A percentile compares a stretch with the other conserved stretches of the same genome.
These are phyloP conservation scores for Pterophyllum scalare DNA, from an alignment of 2,113 vertebrate genomes.

Conservation along the genomic window DNA sequence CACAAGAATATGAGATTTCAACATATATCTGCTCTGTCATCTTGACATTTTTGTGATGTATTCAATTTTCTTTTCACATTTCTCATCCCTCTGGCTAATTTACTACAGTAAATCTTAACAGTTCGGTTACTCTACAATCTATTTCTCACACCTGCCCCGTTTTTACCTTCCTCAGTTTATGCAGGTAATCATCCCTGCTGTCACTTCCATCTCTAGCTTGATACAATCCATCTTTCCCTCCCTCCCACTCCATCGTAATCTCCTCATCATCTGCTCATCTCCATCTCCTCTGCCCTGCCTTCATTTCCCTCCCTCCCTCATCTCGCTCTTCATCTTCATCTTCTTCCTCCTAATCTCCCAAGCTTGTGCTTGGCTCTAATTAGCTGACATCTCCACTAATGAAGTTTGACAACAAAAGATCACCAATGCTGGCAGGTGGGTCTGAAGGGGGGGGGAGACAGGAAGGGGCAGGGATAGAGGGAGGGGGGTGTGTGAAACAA, in stretches of 20 bases:
- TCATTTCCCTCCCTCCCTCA: conserved; percentile 12
- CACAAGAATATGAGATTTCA: background rate
- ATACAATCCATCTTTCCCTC: conserved; percentile 53
- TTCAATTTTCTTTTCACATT: conserved; percentile 3
- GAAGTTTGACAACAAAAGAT: conserved; percentile 78
- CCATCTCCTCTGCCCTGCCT: conserved; percentile 38
- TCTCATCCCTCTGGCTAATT: background rate
- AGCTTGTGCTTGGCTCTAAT: conserved; percentile 55
- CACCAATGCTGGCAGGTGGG: conserved; percentile 65
- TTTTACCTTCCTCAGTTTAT: conserved; percentile 14
- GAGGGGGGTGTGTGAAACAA: background rate
- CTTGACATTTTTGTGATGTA: background rate
- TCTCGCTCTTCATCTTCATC: conserved; percentile 58
- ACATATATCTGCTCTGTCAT: background rate
- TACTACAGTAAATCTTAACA: conserved; percentile 12
- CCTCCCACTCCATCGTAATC: conserved; percentile 65
- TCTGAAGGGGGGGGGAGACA: conserved; percentile 13
- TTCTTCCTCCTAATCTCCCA: conserved; percentile 62
- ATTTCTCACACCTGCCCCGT: background rate
- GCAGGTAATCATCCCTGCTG: conserved; percentile 62
- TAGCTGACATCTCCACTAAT: conserved; percentile 69
- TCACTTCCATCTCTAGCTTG: conserved; percentile 40
- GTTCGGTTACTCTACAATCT: conserved; percentile 9
- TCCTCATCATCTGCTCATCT: conserved; percentile 63
- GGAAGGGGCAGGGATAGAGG: conserved; percentile 7